phyloP scores from a whole-genome alignment of 1,140 invertebrate genomes.

The Leucophenga varia region DNA sequence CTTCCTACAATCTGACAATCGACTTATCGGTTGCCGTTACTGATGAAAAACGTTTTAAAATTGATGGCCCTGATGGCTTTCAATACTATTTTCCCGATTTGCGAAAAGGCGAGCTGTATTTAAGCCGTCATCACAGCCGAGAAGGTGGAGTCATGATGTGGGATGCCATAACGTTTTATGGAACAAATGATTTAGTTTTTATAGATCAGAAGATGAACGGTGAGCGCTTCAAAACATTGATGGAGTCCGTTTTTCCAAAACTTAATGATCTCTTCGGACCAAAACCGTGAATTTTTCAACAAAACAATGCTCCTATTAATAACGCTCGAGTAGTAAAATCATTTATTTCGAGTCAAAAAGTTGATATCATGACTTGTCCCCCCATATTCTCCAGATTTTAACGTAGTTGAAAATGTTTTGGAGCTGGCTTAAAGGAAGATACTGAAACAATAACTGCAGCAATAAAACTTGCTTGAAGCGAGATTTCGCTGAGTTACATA shows the following conservation, averaged over 20 bases:
- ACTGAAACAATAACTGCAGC: too few relatives aligned
- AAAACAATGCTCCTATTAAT: conserved; percentile 1
- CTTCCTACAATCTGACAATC: background rate
- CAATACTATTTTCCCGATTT: background rate
- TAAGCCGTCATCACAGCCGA: background rate
- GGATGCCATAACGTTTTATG: background rate
- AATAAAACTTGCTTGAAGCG: too few relatives aligned
- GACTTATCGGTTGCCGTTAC: background rate
- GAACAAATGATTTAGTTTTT: background rate
- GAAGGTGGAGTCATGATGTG: conserved; percentile 1
- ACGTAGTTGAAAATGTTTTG: too few relatives aligned
- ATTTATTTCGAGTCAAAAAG: background rate
- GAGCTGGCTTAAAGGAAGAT: too few relatives aligned
- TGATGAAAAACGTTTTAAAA: background rate
- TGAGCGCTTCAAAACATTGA: background rate
- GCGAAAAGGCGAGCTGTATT: background rate
- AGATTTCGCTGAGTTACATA: too few relatives aligned
- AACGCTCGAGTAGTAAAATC: background rate
- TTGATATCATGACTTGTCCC: too few relatives aligned
- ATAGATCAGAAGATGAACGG: background rate
- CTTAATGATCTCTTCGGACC: background rate
- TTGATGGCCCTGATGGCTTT: background rate
- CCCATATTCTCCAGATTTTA: too few relatives aligned
- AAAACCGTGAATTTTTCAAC: background rate
- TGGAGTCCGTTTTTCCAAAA: background rate